Conservation (phyloP, 1,140 invertebrate species). For the Drosophila sucinea region DNA sequence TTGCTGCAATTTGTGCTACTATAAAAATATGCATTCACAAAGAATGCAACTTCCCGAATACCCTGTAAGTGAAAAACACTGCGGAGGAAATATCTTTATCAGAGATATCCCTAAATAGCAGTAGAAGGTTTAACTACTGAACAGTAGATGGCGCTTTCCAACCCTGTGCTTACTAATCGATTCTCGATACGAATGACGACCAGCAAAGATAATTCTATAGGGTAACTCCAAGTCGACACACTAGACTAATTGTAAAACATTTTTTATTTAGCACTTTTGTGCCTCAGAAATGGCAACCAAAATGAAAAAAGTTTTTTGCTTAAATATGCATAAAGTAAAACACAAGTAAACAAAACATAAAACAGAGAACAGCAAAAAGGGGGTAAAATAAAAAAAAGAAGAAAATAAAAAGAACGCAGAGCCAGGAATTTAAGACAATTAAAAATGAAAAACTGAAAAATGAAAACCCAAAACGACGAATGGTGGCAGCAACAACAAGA, state of each 20-base stretch:
- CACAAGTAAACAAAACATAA: slow-evolving; percentile 49
- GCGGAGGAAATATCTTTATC: too few species aligned
- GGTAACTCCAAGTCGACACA: neutral
- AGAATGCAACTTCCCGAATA: neutral
- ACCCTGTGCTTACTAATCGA: too few species aligned
- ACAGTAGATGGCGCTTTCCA: too few species aligned
- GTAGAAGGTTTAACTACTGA: too few species aligned
- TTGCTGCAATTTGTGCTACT: slow-evolving; percentile 29
- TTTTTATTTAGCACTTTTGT: slow-evolving; percentile 54
- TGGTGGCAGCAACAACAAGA: slow-evolving; percentile 14
- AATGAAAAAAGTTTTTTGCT: slow-evolving; percentile 65
- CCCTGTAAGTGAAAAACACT: too few species aligned
- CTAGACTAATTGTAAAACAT: slow-evolving; percentile 19
- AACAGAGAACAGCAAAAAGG: neutral
- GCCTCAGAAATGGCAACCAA: slow-evolving; percentile 35
- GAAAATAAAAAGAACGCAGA: slow-evolving; percentile 46
- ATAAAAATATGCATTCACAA: neutral
- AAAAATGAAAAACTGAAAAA: slow-evolving; percentile 64
- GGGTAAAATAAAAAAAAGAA: slow-evolving; percentile 7
- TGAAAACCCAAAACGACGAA: slow-evolving; percentile 52
- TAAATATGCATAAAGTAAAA: slow-evolving; percentile 68
- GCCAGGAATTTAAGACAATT: slow-evolving; percentile 66
- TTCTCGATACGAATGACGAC: too few species aligned
- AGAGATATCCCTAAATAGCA: too few species aligned
- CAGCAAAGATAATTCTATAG: neutral